Base-by-base conservation (phyloP, 2,888 invertebrate genomes). In the Luffia ferchaultella region DNA sequence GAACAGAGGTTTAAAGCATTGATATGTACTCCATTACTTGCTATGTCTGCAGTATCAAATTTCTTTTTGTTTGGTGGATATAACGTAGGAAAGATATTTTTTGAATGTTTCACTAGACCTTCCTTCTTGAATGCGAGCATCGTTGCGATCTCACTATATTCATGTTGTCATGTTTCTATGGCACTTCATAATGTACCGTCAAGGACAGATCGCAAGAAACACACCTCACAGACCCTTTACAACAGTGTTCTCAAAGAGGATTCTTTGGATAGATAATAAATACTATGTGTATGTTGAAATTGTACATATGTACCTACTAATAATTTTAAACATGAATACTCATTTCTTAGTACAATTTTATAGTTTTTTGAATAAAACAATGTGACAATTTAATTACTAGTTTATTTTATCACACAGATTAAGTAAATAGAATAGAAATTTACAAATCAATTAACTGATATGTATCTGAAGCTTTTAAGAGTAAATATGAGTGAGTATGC, bases 1-100 rank as follows among this genome's bases (percentile, higher is more conserved):
- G 79, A 85, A 57, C 78, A 88, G 55, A 86, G 94, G 56, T 76
- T 93, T 52, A 83, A 88, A 63, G 93, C 91, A 50, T 58, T 90
- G 7, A 60, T 92, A 53, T 88, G 90, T 53, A 86, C 90, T 19
- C 94, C 94, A 18, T 75, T 96, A 46, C 86, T 95, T 57, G 88
- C 90, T 19, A 74, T 94, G 56, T 94, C 95, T 12, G 91, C 91
- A 1, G 85, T 95, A 62, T 94, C 95, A 0, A 95, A 93, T 76
- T 93, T 95, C 65, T 95, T 92, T 73, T 94, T 96, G 67, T 93
- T 96, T 73, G 92, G 89, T 53, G 93, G 92, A 0, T 80, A 76
- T 54, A 87, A 90, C 51, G 86, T 95, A 52, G 95, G 95, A 3
- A 84, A 90, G 63, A 80, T 90, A 57, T 92, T 90, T 65, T 79